These are phyloP conservation scores for Bombus pyrosoma DNA, from an alignment of 1,140 invertebrate species.

Conservation along the genomic window DNA sequence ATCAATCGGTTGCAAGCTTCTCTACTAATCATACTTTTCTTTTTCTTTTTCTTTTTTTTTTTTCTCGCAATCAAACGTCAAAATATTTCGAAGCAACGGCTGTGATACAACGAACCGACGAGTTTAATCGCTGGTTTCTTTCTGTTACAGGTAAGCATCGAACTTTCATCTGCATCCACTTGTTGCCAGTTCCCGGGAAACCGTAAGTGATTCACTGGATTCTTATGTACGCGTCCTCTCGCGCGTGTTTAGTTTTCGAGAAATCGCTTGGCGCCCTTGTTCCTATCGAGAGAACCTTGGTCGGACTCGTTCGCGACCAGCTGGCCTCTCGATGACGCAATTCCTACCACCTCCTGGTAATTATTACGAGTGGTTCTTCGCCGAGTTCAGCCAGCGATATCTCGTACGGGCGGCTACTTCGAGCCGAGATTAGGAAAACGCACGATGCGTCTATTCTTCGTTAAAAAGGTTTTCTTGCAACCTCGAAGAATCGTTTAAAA, in stretches of 20 bases:
- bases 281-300: constrained; percentile 20
- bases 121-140: constrained; percentile 25
- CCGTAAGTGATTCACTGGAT: constrained; percentile 46
- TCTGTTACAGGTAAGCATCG: constrained; percentile 55
- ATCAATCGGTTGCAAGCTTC: neutral
- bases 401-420: neutral
- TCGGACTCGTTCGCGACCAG: constrained; percentile 13
- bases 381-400: neutral
- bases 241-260: constrained; percentile 40
- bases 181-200: constrained; percentile 9
- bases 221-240: neutral
- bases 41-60: too few species aligned
- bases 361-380: constrained; percentile 25
- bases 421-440: neutral
- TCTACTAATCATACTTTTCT: neutral
- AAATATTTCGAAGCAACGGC: constrained; percentile 8
- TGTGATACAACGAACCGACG: constrained; percentile 4
- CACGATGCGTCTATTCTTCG: neutral
- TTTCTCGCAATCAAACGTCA: too few species aligned
- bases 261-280: constrained; percentile 45
- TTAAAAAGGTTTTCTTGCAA: neutral
- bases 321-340: constrained; percentile 33
- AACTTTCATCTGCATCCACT: constrained; percentile 21
- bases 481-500: too few species aligned
- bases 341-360: constrained; percentile 12